Evolutionary conservation across 1,140 invertebrate species (phyloP), one percentile per base, ranked within the genome.

Genomic region (Solenopsis fugax): DNA sequence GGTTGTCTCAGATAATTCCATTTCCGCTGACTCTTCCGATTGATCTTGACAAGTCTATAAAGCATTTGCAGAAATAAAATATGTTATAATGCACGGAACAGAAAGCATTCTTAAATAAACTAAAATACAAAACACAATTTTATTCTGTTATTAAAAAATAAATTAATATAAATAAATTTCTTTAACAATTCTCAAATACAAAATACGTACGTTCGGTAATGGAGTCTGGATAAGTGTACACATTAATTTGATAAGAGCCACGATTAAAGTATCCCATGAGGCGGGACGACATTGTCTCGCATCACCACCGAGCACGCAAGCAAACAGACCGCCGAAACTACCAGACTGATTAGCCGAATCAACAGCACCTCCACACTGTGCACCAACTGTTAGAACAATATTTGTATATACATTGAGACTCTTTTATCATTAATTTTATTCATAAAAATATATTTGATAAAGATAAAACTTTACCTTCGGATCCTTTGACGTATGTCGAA

Each of bases 141-240:
- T 7, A 18, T 7, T 24, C 58, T 58, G 6, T 58, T 37, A 60
- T n/a, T 48, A 18, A 56, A 29, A 62, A n/a, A 18, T 9, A 29
- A 82, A 41, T 0, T n/a, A 75, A 72, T 34, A 34, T 37, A 34
- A 65, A 50, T 60, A 75, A 41, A 64, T 65, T 75, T 37, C 72
- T 13, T 77, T 10, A 21, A 72, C 34, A 77, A 45, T 50, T 2
- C 60, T 87, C 73, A 4, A 54, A 45, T 29, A 34, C 10, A 71
- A 13, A 71, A 90, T 89, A 91, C 86, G 88, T 88, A 94, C 93
- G 84, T 91, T 91, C 50, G 96, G 96, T 69, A 97, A 94, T 58
- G 97, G 97, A 52, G 97, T 97, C 89, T 97, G 96, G 9, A 98
- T 96, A 89, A 98, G 96, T 91, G 96, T 96, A 75, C 96, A 96